These are phyloP conservation scores for Propithecus coquereli DNA, from an alignment of 2,113 vertebrate genomes.

Conservation along the genomic window DNA sequence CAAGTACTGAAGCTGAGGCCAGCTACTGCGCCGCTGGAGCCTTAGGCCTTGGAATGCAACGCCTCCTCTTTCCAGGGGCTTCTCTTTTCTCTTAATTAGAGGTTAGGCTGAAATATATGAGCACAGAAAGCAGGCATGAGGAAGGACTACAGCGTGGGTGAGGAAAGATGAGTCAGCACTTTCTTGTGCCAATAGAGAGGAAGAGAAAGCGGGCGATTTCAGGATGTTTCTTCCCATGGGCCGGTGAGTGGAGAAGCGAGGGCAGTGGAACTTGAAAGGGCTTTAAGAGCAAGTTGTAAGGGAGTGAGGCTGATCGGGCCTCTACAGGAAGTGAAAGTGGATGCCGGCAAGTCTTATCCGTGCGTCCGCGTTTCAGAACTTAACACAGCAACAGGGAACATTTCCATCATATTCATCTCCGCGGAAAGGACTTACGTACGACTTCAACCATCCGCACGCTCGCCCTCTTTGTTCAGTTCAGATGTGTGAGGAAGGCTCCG, in stretches of 20 bases:
- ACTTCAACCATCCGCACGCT: not conserved
- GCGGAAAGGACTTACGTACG: not conserved
- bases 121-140: not conserved
- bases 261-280: not conserved
- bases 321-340: not conserved
- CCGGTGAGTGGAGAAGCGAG: not conserved
- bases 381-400: not conserved
- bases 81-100: constrained; percentile 27
- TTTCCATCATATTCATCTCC: not conserved
- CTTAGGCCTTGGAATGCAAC: not conserved
- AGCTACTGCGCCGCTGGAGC: not conserved
- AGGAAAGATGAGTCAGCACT: not conserved
- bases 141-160: not conserved
- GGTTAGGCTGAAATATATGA: not conserved
- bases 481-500: not conserved
- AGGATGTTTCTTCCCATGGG: not conserved
- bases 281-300: not conserved
- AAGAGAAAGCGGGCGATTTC: not conserved
- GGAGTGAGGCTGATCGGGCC: not conserved
- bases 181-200: not conserved
- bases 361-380: not conserved
- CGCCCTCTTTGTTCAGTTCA: not conserved
- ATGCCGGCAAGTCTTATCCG: not conserved
- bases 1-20: not conserved
- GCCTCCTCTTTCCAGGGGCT: not conserved